phyloP scores from a whole-genome alignment of 1,140 invertebrate species.

The Dryas iulia region DNA sequence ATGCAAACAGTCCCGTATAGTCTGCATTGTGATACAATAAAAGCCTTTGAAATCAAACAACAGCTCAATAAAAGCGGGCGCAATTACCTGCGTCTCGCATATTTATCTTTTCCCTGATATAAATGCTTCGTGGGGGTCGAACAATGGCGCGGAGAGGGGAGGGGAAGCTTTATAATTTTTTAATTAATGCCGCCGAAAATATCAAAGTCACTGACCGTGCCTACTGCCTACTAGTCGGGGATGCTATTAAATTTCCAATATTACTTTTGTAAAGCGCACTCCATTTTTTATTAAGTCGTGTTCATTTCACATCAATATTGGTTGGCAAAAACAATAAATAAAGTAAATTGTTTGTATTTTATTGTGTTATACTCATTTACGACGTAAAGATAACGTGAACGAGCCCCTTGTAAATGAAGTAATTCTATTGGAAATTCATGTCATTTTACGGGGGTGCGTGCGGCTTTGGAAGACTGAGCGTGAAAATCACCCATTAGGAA shows the following conservation, averaged over 20 bases:
- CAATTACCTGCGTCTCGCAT: conserved; percentile 72
- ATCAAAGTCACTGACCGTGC: conserved; percentile 70
- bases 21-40: conserved; percentile 43
- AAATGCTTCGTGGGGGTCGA: conserved; percentile 66
- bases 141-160: conserved; percentile 60
- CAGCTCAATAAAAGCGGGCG: conserved; percentile 66
- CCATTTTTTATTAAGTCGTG: neutral
- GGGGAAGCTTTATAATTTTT: conserved; percentile 76
- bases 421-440: conserved; percentile 62
- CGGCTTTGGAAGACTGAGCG: conserved; percentile 40
- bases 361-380: neutral
- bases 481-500: conserved; percentile 60
- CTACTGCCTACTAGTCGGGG: conserved; percentile 61
- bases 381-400: conserved; percentile 14
- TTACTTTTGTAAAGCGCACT: conserved; percentile 56
- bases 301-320: neutral
- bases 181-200: conserved; percentile 76
- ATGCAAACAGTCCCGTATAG: conserved; percentile 30
- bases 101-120: conserved; percentile 73
- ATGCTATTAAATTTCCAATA: conserved; percentile 63
- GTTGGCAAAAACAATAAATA: neutral
- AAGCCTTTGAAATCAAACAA: conserved; percentile 73
- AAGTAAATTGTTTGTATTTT: neutral
- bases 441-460: conserved; percentile 45
- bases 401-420: conserved; percentile 40